These are phyloP conservation scores for Lymantria dispar DNA, from an alignment of 2,888 invertebrate species.

Conservation along the genomic window DNA sequence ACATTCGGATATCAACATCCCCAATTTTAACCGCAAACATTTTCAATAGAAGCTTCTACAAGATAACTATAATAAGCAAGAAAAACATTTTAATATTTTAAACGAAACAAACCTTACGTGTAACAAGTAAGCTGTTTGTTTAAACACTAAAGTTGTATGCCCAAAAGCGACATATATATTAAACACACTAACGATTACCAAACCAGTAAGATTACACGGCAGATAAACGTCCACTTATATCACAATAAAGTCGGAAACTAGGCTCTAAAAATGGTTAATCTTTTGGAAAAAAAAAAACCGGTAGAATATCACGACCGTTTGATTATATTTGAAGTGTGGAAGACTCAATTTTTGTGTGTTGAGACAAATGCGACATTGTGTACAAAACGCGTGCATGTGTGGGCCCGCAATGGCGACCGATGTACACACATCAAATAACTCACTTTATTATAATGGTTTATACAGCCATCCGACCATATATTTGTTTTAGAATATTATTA, in stretches of 20 bases:
- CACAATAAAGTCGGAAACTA: conserved; percentile 27
- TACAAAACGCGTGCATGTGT: not conserved
- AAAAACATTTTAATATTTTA: conserved; percentile 1
- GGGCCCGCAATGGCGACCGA: conserved; percentile 3
- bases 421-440: not conserved
- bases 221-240: conserved; percentile 42
- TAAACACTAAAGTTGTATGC: conserved; percentile 4
- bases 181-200: conserved; percentile 13
- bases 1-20: too few species aligned
- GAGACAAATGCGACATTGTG: not conserved
- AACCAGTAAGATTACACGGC: conserved; percentile 34
- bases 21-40: too few species aligned
- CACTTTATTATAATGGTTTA: not conserved
- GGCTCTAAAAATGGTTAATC: conserved; percentile 40
- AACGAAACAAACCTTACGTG: not conserved
- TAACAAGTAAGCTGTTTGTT: conserved; percentile 1
- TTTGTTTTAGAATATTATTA: not conserved
- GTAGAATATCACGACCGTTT: conserved; percentile 32
- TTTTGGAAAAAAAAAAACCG: conserved; percentile 29
- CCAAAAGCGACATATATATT: conserved; percentile 1
- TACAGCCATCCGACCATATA: not conserved
- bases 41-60: too few species aligned
- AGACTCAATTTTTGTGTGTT: conserved; percentile 29
- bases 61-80: not conserved
- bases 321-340: conserved; percentile 41